phyloP scores from a whole-genome alignment of 2,888 invertebrate species.

The Mantis religiosa region DNA sequence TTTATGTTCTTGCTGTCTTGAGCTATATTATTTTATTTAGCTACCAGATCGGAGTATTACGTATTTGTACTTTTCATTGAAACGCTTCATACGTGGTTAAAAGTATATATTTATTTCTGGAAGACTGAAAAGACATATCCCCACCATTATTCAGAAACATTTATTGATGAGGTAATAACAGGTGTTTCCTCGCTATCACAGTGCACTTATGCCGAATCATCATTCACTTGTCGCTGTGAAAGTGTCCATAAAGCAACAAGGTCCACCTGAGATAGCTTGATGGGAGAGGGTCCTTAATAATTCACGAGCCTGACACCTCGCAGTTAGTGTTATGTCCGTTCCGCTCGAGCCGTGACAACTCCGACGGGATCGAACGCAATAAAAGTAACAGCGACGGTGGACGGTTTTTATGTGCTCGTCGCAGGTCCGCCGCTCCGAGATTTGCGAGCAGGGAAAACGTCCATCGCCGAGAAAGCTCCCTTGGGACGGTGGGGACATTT shows the following conservation, averaged over 20 bases:
- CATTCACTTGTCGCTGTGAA: background rate
- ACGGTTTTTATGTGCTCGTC: background rate
- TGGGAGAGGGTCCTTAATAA: background rate
- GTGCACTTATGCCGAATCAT: background rate
- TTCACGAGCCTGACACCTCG: background rate
- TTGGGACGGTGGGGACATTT: background rate
- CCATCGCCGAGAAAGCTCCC: slow-evolving; percentile 1
- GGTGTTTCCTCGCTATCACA: background rate
- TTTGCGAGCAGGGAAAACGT: background rate
- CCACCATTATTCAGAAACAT: background rate
- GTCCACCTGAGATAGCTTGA: background rate
- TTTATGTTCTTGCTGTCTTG: too few species aligned
- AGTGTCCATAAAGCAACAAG: background rate
- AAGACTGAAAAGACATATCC: background rate
- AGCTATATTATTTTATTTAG: too few species aligned
- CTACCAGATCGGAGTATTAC: too few species aligned
- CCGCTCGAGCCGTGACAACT: background rate
- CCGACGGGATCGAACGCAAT: background rate
- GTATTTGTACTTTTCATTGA: too few species aligned
- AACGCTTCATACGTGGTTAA: background rate
- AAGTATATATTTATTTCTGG: background rate
- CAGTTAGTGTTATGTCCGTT: background rate
- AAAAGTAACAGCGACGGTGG: background rate
- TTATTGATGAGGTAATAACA: background rate
- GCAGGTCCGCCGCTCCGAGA: background rate